phyloP scores from a whole-genome alignment of 2,797 vertebrate species.

The Danio aesculapii region DNA sequence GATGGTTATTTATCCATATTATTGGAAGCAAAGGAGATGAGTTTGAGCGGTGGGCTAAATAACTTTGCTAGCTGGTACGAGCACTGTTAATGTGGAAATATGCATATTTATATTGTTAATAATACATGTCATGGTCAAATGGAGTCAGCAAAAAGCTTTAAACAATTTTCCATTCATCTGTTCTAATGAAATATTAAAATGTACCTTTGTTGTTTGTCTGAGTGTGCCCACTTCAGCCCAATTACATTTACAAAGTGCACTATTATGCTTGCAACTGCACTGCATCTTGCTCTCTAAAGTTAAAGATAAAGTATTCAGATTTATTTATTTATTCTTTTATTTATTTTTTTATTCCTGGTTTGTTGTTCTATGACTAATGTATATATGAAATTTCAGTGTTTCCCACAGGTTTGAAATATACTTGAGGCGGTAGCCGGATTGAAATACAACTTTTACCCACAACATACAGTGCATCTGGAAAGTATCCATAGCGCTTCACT shows the following conservation, averaged over 20 bases:
- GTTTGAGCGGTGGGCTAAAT: conserved; percentile 28
- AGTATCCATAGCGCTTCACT: no score
- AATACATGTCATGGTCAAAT: conserved; percentile 49
- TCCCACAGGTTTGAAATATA: no score
- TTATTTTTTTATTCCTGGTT: no score
- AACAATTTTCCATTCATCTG: conserved; percentile 44
- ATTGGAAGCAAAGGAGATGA: conserved; percentile 3
- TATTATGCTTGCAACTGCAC: conserved; percentile 1
- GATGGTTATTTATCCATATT: conserved; percentile 1
- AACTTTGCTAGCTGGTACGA: not conserved
- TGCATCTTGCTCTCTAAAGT: conserved; percentile 14
- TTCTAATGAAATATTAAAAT: conserved; percentile 52
- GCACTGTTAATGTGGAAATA: conserved; percentile 8
- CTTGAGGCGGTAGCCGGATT: no score
- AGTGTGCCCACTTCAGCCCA: conserved; percentile 15
- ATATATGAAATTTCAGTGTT: no score
- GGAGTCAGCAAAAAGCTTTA: conserved; percentile 45
- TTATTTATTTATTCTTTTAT: no score
- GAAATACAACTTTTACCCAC: no score
- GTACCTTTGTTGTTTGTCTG: not conserved
- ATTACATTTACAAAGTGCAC: conserved; percentile 23
- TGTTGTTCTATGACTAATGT: no score
- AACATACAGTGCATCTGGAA: no score
- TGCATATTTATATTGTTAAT: conserved; percentile 43
- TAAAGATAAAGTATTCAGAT: not conserved